Base-by-base conservation (phyloP, 2,797 vertebrate genomes). In the Pempheris klunzingeri region DNA sequence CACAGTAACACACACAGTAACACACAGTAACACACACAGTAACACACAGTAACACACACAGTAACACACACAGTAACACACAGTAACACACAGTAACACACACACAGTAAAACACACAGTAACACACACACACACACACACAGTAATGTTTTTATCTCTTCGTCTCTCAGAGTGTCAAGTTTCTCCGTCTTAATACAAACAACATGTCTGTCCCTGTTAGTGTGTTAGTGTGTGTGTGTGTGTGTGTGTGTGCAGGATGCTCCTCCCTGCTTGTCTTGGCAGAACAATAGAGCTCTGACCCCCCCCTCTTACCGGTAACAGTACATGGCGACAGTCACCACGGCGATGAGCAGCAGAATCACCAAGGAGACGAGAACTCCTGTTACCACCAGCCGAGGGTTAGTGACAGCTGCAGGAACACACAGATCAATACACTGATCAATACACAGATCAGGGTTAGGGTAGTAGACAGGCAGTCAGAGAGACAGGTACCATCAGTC, bases 231-330 rank as follows among this genome's bases (percentile, higher is more conserved):
- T 58, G 46, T 46, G 50, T 47, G 36, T 59, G 43, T 49, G 44
- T 47, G 71, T 71, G 54, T 55, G 44, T 66, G 39, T 70, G 68
- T 67, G 67, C 77, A 74, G 20, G 10, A 22, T 47, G 17, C 44
- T 43, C 15, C 15, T 3, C 44, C 1, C 41, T 6, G 15, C n/a
- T n/a, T n/a, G n/a, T n/a, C n/a, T n/a, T n/a, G n/a, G n/a, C n/a
- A n/a, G n/a, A n/a, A n/a, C n/a, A n/a, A n/a, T n/a, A n/a, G n/a
- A n/a, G n/a, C n/a, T n/a, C n/a, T n/a, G n/a, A n/a, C n/a, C n/a
- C n/a, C n/a, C n/a, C 38, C n/a, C 61, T 53, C 84, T 94, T 64
- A 97, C 96, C 96, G 91, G 85, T 96, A 93, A 74, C 95, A 97
- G 86, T 93, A 91, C 0, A 95, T 86, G 0, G 92, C 92, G 0